A percentile compares a stretch with the other conserved stretches of the same genome.
These are phyloP conservation scores for Minunthozetes semirufus DNA, from an alignment of 2,888 invertebrate species.

Conservation along the genomic window DNA sequence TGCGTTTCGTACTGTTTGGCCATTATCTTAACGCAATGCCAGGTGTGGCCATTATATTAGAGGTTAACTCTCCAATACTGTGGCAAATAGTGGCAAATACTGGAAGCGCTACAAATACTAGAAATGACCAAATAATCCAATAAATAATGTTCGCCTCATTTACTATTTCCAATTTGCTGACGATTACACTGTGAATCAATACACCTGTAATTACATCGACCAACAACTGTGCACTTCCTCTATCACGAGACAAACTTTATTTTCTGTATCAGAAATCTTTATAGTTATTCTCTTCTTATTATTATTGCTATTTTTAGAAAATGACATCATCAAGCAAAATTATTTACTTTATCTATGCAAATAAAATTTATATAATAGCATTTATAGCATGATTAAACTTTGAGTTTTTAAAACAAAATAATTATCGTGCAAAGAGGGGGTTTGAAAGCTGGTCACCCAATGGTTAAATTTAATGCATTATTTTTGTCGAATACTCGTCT, in stretches of 20 bases:
- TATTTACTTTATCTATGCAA: too few species aligned
- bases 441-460: too few species aligned
- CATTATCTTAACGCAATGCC: slow-evolving; percentile 10
- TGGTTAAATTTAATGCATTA: neutral
- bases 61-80: slow-evolving; percentile 22
- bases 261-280: neutral
- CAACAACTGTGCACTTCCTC: neutral
- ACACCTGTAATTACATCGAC: slow-evolving; percentile 19
- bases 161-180: neutral
- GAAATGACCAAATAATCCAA: slow-evolving; percentile 22
- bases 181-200: slow-evolving; percentile 24
- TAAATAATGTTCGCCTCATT: slow-evolving; percentile 29
- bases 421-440: too few species aligned
- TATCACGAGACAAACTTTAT: neutral
- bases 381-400: too few species aligned
- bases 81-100: too few species aligned
- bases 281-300: too few species aligned
- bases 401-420: too few species aligned
- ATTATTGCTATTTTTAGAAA: too few species aligned
- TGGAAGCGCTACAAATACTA: too few species aligned
- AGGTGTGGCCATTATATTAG: slow-evolving; percentile 6
- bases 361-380: too few species aligned
- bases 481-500: neutral
- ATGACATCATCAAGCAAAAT: too few species aligned
- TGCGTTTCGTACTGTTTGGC: neutral